A percentile compares a stretch with the other conserved stretches of the same genome.
Conservation (phyloP, 2,797 vertebrate species). For the Sebastes steindachneri region DNA sequence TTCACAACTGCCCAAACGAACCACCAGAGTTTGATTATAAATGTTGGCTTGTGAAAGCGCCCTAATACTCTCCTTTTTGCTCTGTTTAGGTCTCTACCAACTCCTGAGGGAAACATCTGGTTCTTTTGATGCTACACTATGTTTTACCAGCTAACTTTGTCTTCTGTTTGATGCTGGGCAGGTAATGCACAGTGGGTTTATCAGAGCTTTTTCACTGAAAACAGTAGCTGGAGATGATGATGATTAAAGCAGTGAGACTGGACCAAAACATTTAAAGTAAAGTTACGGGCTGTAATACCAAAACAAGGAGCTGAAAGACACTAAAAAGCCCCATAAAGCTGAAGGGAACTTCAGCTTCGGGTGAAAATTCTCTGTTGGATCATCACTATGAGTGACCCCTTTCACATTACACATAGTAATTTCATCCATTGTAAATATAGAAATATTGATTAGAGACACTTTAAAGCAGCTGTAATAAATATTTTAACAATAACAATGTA, state of each 20-base stretch:
- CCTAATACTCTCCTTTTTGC: background rate
- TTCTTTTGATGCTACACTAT: background rate
- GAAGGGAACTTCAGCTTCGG: background rate
- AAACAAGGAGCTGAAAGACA: background rate
- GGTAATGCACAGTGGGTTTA: background rate
- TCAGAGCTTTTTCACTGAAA: background rate
- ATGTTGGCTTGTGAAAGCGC: too few species aligned
- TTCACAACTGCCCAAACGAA: too few species aligned
- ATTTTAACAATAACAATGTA: background rate
- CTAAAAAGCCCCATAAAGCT: background rate
- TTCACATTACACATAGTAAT: background rate
- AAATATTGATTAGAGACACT: background rate
- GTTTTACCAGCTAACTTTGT: background rate
- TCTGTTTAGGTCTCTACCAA: background rate
- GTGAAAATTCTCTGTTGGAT: background rate
- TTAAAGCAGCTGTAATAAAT: background rate
- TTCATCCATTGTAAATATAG: background rate
- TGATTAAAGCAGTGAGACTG: background rate
- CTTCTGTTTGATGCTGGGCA: background rate
- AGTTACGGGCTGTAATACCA: background rate
- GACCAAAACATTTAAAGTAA: background rate
- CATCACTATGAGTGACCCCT: background rate
- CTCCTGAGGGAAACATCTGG: background rate
- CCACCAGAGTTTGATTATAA: too few species aligned
- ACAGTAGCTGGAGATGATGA: background rate